These are phyloP conservation scores for Siniperca undulata DNA, from an alignment of 2,797 vertebrate species.

Conservation along the genomic window DNA sequence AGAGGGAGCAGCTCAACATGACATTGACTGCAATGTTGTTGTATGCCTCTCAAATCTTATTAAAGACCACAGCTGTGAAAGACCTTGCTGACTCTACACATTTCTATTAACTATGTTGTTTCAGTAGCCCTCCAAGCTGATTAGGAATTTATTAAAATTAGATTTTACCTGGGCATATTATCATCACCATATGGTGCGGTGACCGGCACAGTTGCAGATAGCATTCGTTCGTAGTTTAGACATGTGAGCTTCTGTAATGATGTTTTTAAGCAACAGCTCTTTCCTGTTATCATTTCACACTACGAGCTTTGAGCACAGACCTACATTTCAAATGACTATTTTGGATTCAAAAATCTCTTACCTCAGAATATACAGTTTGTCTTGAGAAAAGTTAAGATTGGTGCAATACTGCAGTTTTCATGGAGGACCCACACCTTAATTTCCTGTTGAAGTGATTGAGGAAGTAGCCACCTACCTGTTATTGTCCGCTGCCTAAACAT, in stretches of 20 bases:
- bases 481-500: slow-evolving; percentile 81
- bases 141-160: slow-evolving; percentile 90
- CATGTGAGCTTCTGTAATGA: slow-evolving; percentile 58
- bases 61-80: slow-evolving; percentile 88
- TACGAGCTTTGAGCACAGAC: slow-evolving; percentile 22
- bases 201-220: slow-evolving; percentile 73
- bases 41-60: slow-evolving; percentile 91
- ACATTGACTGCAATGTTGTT: slow-evolving; percentile 89
- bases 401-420: slow-evolving; percentile 71
- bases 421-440: slow-evolving; percentile 80
- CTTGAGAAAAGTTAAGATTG: slow-evolving; percentile 75
- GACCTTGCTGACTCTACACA: slow-evolving; percentile 90
- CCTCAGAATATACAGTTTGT: slow-evolving; percentile 45
- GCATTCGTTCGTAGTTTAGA: slow-evolving; percentile 70
- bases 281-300: slow-evolving; percentile 32
- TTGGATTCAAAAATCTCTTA: slow-evolving; percentile 25
- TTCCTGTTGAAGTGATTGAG: slow-evolving; percentile 86
- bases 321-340: slow-evolving; percentile 19
- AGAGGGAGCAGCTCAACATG: slow-evolving; percentile 86
- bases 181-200: slow-evolving; percentile 82
- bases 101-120: slow-evolving; percentile 87
- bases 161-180: slow-evolving; percentile 87
- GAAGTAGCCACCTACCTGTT: slow-evolving; percentile 84
- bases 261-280: slow-evolving; percentile 33
- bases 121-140: slow-evolving; percentile 86